Conservation (phyloP, 37 sponge, comb jelly and placozoan species). For the Tethya wilhelma region DNA sequence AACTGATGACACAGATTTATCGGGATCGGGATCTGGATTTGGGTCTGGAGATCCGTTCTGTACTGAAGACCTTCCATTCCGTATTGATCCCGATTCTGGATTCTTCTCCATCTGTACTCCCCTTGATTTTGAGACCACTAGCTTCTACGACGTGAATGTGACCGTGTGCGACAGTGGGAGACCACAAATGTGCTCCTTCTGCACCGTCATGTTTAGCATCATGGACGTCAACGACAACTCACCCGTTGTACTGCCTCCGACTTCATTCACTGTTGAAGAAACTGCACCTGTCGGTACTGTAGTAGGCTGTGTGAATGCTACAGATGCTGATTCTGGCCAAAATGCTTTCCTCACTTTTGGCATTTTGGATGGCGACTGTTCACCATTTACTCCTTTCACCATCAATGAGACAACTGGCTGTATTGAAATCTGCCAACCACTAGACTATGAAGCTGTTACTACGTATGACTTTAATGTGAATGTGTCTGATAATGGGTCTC, state of each 20-base stretch:
- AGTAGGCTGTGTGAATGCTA: constrained; percentile 64
- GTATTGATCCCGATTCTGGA: constrained; percentile 55
- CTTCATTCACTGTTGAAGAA: constrained; percentile 64
- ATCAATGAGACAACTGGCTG: constrained; percentile 57
- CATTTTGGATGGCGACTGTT: constrained; percentile 8
- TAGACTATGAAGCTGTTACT: constrained; percentile 60
- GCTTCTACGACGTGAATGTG: constrained; percentile 39
- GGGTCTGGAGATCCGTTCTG: constrained; percentile 39
- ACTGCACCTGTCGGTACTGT: constrained; percentile 21
- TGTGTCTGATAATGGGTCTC: constrained; percentile 57
- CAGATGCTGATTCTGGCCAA: constrained; percentile 68
- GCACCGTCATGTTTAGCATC: constrained; percentile 40
- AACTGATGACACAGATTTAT: background rate
- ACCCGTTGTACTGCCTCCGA: constrained; percentile 42
- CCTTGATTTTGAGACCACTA: constrained; percentile 59
- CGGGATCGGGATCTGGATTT: constrained; percentile 7
- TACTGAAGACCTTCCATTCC: constrained; percentile 34
- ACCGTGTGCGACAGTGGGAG: constrained; percentile 54
- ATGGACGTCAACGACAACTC: constrained; percentile 72
- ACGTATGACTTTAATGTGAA: constrained; percentile 44
- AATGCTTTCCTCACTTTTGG: constrained; percentile 31
- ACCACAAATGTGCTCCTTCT: constrained; percentile 25
- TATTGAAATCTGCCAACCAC: constrained; percentile 31
- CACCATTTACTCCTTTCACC: constrained; percentile 42
- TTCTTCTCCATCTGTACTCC: constrained; percentile 22